Evolutionary conservation across 2,888 invertebrate genomes (phyloP), one percentile per base, ranked within the genome.

Genomic region (Brassicogethes aeneus): DNA sequence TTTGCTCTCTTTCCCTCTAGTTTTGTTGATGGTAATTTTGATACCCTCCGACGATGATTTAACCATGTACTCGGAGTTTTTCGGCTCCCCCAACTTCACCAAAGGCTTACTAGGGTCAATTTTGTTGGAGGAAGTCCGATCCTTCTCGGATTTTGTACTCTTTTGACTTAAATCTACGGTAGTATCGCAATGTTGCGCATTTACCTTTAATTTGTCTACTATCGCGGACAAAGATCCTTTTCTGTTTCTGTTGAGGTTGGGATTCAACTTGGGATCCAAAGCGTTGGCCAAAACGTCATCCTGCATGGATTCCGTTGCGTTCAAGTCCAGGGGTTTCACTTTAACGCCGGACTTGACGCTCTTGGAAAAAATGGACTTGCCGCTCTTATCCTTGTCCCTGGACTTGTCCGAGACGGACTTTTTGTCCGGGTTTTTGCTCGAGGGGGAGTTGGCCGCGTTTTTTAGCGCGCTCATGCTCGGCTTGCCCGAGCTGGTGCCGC

Each of bases 11-110:
- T 85, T 84, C 15, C 80, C 77, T 56, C 84, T 75, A 1, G 91
- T 89, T 70, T 92, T 92, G 59, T 91, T 92, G 16, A 92, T 90
- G 2, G 90, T 93, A 40, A 93, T 78, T 65, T 92, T 93, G 71
- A 93, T 87, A 2, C 90, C 90, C 54, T 90, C 90, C 12, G 82
- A 82, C 60, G 89, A 88, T 13, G 85, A 85, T 60, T 91, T 92
- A 1, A 92, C 87, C 82, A 88, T 88, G 57, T 91, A 91, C 57
- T 89, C 89, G 16, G 84, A 82, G 60, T 83, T 83, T 68, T 84
- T 84, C 43, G 69, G 73, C 31, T 72, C 72, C 1, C 65, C 57
- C 0, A 66, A 59, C 54, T 67, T 69, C 34, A 67, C 66, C 13
- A 64, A 61, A 14, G 62, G 58, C 33, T 65, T 63, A 39, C 52